Conservation (phyloP, 1,140 invertebrate species). For the Campoletis sonorensis region DNA sequence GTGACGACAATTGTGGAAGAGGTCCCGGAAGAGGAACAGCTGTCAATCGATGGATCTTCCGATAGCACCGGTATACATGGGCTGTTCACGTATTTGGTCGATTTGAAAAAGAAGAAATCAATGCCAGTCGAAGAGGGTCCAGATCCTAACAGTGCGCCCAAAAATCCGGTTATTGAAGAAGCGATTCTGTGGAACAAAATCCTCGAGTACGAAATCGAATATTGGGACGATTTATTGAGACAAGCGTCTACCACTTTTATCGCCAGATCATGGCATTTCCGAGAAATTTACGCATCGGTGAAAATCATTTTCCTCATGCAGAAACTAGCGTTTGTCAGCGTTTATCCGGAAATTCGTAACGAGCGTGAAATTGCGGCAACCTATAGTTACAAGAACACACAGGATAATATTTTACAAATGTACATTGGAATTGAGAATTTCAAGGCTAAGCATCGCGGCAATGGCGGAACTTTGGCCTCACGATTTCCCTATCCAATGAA, state of each 20-base stretch:
- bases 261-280: constrained; percentile 54
- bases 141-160: constrained; percentile 21
- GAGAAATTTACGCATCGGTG: constrained; percentile 60
- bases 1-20: neutral
- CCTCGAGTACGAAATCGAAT: constrained; percentile 66
- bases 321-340: constrained; percentile 64
- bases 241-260: constrained; percentile 51
- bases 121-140: constrained; percentile 5
- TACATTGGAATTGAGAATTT: constrained; percentile 67
- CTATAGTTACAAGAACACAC: constrained; percentile 58
- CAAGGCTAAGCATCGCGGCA: constrained; percentile 59
- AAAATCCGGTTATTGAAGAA: constrained; percentile 52
- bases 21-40: neutral
- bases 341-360: constrained; percentile 69
- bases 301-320: constrained; percentile 65
- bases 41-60: neutral
- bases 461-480: constrained; percentile 52
- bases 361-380: constrained; percentile 65
- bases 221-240: constrained; percentile 53
- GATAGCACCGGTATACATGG: neutral
- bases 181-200: constrained; percentile 64
- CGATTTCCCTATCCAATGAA: constrained; percentile 67
- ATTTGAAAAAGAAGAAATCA: constrained; percentile 24
- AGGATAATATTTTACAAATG: constrained; percentile 62
- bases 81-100: neutral